Conservation (phyloP, 2,888 invertebrate genomes). For the Dorcus hopei region DNA sequence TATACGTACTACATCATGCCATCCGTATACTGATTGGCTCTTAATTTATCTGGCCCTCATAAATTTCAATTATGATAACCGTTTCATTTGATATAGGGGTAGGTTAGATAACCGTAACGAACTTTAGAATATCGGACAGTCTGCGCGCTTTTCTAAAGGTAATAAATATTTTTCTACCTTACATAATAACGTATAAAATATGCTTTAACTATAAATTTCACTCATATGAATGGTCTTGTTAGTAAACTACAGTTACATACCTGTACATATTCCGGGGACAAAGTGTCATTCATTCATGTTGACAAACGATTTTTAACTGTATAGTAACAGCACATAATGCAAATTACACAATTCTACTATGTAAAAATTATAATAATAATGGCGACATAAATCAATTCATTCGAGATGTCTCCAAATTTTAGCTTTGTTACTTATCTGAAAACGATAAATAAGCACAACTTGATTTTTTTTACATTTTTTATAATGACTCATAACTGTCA, state of each 20-base stretch:
- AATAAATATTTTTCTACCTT: not conserved
- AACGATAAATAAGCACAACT: too few species aligned
- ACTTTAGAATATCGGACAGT: not conserved
- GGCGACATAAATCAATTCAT: too few species aligned
- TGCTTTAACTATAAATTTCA: not conserved
- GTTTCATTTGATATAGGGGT: conserved; percentile 20
- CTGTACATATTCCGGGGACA: not conserved
- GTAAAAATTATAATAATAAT: too few species aligned
- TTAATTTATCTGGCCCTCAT: conserved; percentile 32
- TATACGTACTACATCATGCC: conserved; percentile 26
- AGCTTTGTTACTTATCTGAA: too few species aligned
- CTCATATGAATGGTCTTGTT: not conserved
- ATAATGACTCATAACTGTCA: too few species aligned
- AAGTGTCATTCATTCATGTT: too few species aligned
- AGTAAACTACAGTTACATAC: not conserved
- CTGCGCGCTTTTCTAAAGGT: not conserved
- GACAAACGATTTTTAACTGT: too few species aligned
- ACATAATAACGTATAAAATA: not conserved
- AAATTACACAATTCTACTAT: too few species aligned
- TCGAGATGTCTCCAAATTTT: too few species aligned
- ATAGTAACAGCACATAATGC: too few species aligned
- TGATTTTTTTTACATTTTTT: too few species aligned
- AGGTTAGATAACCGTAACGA: conserved; percentile 1
- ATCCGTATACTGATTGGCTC: conserved; percentile 33
- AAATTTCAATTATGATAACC: conserved; percentile 32